Base-by-base conservation (phyloP, 1,140 invertebrate genomes). In the Colletes gigas region DNA sequence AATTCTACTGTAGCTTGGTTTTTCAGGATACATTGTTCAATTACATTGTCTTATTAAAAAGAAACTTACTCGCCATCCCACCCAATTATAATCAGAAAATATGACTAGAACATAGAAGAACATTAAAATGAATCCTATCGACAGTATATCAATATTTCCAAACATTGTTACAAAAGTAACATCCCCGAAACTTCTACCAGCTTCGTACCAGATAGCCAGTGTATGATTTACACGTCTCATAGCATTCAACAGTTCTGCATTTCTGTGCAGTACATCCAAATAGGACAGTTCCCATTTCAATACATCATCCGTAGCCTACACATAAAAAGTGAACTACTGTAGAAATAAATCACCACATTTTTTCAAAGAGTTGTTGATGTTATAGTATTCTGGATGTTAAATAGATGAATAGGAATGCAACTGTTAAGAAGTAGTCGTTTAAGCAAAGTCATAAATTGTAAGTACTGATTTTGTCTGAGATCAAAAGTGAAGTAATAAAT, bases 121-220 rank as follows among this genome's bases (percentile, higher is more conserved):
- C 94, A 97, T 97, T 70, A 97, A 92, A 55, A 95, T 74, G 75
- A 96, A 95, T 74, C 97, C 96, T 78, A 95, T 89, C 50, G 94
- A 91, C 14, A 98, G 88, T 92, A 96, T 96, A 79, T 95, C 95
- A 21, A 96, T 94, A 89, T 98, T 97, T 91, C 95, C 94, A 89
- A 96, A 96, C 91, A 97, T 95, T 3, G 95, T 93, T 62, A 93
- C 92, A 6, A 94, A 93, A 88, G 95, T 96, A 12, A 96, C 95
- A 90, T 97, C 96, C 14, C 95, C 96, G 92, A 96, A 97, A 92
- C 95, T 97, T 92, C 96, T 93, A 17, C 95, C 95, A 73, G 96
- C 94, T 88, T 94, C 94, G 87, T 95, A 96, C 91, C 93, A 96
- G 39, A 96, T 65, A 47, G 91, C 88, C 9, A 94, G 86, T 30